Evolutionary conservation across 2,113 vertebrate genomes (phyloP).

Genomic region (Bagarius yarrelli): DNA sequence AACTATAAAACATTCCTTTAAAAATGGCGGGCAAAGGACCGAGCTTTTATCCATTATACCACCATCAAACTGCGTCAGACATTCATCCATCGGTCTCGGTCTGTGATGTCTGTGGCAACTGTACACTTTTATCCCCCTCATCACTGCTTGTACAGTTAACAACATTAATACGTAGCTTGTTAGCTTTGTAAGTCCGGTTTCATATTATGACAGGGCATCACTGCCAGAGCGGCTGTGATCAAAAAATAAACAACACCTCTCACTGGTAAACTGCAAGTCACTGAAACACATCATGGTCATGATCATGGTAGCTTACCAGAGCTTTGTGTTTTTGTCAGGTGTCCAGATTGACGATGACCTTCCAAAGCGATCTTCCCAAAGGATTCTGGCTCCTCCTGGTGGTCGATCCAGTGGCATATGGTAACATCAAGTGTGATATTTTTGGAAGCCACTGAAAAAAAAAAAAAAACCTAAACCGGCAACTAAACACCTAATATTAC

Average conservation of each 20-base stretch:
- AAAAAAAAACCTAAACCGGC: constrained; percentile 40
- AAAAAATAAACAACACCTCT: neutral
- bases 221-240: neutral
- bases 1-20: too few species aligned
- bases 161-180: too few species aligned
- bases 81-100: too few species aligned
- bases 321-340: constrained; percentile 69
- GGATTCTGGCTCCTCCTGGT: constrained; percentile 92
- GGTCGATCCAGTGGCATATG: constrained; percentile 92
- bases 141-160: too few species aligned
- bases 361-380: constrained; percentile 90
- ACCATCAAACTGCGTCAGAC: too few species aligned
- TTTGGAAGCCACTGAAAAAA: constrained; percentile 29
- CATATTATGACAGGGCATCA: too few species aligned
- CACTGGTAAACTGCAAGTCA: neutral
- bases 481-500: constrained; percentile 43
- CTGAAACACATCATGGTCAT: neutral
- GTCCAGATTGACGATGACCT: constrained; percentile 91
- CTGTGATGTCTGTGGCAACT: too few species aligned
- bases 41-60: too few species aligned
- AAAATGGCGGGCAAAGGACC: too few species aligned
- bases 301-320: neutral
- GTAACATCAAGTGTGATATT: constrained; percentile 71
- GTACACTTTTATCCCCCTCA: too few species aligned
- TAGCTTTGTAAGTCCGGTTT: too few species aligned